These are phyloP conservation scores for Jaculus jaculus DNA, from an alignment of 2,113 vertebrate genomes.

Conservation along the genomic window DNA sequence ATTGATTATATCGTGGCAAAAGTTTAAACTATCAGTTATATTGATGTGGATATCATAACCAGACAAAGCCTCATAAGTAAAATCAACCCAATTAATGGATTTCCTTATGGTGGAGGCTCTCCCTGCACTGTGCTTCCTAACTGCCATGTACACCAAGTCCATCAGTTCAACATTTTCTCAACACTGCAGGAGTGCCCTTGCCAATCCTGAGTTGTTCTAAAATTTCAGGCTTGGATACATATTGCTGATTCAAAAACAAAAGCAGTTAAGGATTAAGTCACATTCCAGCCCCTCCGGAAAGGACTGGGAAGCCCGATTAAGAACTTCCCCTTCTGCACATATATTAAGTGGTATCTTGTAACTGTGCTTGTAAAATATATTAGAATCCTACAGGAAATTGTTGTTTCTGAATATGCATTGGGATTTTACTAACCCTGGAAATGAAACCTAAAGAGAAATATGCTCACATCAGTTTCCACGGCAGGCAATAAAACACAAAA, in stretches of 20 bases:
- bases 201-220: neutral
- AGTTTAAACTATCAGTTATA: neutral
- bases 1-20: neutral
- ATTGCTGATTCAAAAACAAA: neutral
- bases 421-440: neutral
- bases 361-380: neutral
- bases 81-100: neutral
- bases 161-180: neutral
- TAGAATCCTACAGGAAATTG: neutral
- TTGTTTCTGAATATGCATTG: neutral
- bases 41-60: neutral
- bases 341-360: neutral
- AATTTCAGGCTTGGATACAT: neutral
- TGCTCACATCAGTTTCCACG: neutral
- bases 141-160: neutral
- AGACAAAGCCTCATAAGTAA: neutral
- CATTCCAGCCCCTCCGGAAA: neutral
- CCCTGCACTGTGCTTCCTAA: neutral
- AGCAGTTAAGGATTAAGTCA: neutral
- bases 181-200: neutral
- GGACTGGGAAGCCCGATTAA: neutral
- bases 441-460: slow-evolving; percentile 3
- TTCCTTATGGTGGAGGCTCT: neutral
- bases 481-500: slow-evolving; percentile 31
- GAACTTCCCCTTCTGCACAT: neutral